phyloP scores from a whole-genome alignment of 2,113 vertebrate species.

The Uropsilus gracilis region DNA sequence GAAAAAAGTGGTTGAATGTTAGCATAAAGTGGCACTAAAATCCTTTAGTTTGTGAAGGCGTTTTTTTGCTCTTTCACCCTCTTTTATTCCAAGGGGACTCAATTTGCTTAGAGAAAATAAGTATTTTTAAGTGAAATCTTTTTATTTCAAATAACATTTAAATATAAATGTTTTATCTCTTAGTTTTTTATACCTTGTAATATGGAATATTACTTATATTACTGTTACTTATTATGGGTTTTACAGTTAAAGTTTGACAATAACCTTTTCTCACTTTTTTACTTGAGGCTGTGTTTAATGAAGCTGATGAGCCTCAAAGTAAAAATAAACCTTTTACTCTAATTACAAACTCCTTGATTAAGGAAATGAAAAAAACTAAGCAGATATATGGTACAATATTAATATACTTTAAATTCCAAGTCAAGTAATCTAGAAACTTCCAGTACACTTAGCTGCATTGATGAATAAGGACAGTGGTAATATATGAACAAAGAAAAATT shows the following conservation, averaged over 20 bases:
- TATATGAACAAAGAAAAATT: not conserved
- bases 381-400: not conserved
- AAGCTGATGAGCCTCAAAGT: not conserved
- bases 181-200: constrained; percentile 15
- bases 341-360: not conserved
- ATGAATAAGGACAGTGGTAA: not conserved
- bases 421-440: not conserved
- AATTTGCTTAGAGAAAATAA: not conserved
- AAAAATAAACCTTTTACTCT: constrained; percentile 12
- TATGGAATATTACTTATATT: not conserved
- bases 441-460: not conserved
- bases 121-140: not conserved
- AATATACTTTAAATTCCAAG: not conserved
- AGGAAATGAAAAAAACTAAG: not conserved
- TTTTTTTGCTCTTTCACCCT: not conserved
- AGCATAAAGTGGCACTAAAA: not conserved
- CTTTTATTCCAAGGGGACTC: not conserved
- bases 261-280: not conserved
- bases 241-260: not conserved
- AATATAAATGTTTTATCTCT: constrained; percentile 8
- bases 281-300: not conserved
- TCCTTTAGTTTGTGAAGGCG: not conserved
- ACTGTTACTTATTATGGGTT: not conserved
- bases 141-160: constrained; percentile 27
- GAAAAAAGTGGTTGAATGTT: not conserved